phyloP scores from a whole-genome alignment of 2,797 vertebrate species.

The Hippoglossus hippoglossus region DNA sequence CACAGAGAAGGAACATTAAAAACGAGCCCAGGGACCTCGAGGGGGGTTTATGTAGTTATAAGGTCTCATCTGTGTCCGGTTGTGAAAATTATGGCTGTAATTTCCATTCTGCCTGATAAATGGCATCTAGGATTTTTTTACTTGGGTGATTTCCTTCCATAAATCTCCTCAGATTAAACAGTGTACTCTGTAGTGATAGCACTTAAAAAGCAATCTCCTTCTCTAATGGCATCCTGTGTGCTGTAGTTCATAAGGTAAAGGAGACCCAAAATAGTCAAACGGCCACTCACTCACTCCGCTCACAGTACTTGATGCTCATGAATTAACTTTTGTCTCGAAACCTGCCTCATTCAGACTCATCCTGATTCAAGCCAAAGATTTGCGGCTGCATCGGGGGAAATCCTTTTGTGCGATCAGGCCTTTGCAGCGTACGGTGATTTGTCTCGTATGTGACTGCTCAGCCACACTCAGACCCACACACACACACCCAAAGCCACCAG shows the following conservation, averaged over 20 bases:
- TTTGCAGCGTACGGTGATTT: neutral
- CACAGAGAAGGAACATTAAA: constrained; percentile 84
- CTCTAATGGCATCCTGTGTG: constrained; percentile 73
- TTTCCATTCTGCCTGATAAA: constrained; percentile 88
- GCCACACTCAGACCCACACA: constrained; percentile 9
- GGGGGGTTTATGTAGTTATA: constrained; percentile 76
- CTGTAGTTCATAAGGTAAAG: constrained; percentile 69
- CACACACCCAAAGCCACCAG: constrained; percentile 44
- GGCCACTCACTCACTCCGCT: constrained; percentile 35
- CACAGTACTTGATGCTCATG: constrained; percentile 38
- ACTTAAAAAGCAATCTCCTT: constrained; percentile 84
- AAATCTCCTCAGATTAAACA: constrained; percentile 84
- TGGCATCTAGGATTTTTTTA: constrained; percentile 82
- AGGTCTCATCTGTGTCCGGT: constrained; percentile 79
- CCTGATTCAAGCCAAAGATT: neutral
- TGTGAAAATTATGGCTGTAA: constrained; percentile 88
- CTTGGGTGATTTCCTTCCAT: constrained; percentile 84
- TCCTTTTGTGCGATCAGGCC: constrained; percentile 8
- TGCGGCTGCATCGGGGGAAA: constrained; percentile 6
- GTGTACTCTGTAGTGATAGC: constrained; percentile 74
- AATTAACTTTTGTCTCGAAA: constrained; percentile 38
- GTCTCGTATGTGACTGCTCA: constrained; percentile 13
- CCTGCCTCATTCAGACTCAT: constrained; percentile 13
- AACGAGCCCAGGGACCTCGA: constrained; percentile 62
- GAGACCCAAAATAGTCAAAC: constrained; percentile 61